These are phyloP conservation scores for Scatophagus argus DNA, from an alignment of 2,113 vertebrate genomes.

Conservation along the genomic window DNA sequence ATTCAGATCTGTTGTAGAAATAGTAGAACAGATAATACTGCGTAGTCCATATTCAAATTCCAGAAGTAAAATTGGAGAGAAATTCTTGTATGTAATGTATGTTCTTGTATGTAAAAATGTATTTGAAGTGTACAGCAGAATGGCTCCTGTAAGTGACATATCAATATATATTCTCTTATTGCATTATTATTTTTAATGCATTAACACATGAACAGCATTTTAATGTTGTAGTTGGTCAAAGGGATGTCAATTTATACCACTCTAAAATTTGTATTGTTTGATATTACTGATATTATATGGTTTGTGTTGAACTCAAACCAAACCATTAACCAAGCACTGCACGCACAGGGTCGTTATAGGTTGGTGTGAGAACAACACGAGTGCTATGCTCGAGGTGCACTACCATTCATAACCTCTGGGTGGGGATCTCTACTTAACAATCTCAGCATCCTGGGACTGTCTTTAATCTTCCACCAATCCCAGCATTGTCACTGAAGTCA, in stretches of 20 bases:
- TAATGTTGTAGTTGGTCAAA: not conserved
- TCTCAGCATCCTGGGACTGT: not conserved
- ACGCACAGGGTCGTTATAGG: not conserved
- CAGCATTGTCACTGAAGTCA: slow-evolving; percentile 1
- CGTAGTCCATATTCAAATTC: too few relatives aligned
- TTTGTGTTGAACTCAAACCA: slow-evolving; percentile 2
- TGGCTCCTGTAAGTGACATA: too few relatives aligned
- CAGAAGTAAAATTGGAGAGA: too few relatives aligned
- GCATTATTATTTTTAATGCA: too few relatives aligned
- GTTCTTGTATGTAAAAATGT: too few relatives aligned
- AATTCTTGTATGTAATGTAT: too few relatives aligned
- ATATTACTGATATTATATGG: too few relatives aligned
- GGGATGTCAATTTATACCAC: not conserved
- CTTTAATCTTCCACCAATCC: slow-evolving; percentile 11
- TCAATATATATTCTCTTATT: too few relatives aligned
- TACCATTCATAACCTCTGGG: slow-evolving; percentile 39
- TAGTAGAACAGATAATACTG: too few relatives aligned
- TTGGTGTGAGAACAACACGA: not conserved
- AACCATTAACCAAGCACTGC: not conserved
- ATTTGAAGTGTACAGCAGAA: too few relatives aligned
- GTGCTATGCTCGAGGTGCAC: slow-evolving; percentile 16
- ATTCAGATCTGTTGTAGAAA: not conserved
- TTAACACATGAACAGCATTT: too few relatives aligned
- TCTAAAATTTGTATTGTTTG: too few relatives aligned
- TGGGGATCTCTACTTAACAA: slow-evolving; percentile 56